Evolutionary conservation across 92 coral and sea anemone species (phyloP), one percentile per base, ranked within the genome.

Genomic region (Actinostola sp.): DNA sequence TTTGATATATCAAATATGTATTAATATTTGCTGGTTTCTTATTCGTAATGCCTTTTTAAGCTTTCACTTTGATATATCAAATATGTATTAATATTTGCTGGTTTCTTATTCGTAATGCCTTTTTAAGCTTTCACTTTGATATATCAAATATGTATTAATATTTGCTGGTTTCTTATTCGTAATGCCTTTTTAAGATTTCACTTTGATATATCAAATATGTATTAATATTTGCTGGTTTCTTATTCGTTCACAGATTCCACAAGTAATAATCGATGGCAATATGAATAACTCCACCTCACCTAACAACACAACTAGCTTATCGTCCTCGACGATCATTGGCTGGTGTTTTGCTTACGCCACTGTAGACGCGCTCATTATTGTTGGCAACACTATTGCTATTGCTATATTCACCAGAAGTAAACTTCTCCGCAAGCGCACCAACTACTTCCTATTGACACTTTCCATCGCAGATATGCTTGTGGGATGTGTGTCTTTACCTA

Each of bases 401-500:
- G 82, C 70, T 35, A 82, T 90, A 0, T 90, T 90, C 79, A 83
- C 86, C 0, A 73, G 75, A 14, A 76, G 83, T 63, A 90, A 67
- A 57, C 73, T 90, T 15, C 73, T 90, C 62, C 89, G 96, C 50
- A 90, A 85, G 39, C 86, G 92, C 23, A 88, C 96, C 17, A 83
- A 90, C 79, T 87, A 83, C 41, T 90, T 87, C 63, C 78, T 90
- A 43, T 63, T 90, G 14, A 85, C 86, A 26, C 66, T 90, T 8
- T 83, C 92, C 13, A 77, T 90, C 26, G 96, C 96, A 1, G 96
- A 90, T 62, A 87, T 90, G 61, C 64, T 90, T 71, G 90, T 90
- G 8, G 96, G 96, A 9, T 56, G 84, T 8, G 78, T 87, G 24
- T 85, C 96, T 25, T 68, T 87, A 14, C 96, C 96, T 3, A 54